Evolutionary conservation across 2,113 vertebrate genomes (phyloP), one percentile per base, ranked within the genome.

Genomic region (Hipposideros armiger): DNA sequence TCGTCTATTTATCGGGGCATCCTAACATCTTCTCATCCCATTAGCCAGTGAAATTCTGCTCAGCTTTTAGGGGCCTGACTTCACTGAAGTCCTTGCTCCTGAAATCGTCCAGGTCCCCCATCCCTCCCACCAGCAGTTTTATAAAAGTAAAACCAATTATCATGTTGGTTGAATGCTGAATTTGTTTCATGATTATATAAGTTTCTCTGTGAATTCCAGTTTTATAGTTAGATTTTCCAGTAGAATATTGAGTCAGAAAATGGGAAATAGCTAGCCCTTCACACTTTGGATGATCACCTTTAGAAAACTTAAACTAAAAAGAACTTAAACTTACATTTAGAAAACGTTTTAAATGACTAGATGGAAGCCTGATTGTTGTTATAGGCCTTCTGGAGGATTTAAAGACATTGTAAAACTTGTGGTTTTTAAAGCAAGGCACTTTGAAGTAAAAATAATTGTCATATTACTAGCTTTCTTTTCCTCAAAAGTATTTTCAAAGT

Each of bases 201-300:
- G 70, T 19, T 83, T 60, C 47, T 94, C 92, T 88, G 81, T 92
- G 50, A 95, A 94, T 91, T 95, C 66, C 84, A 90, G 11, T 60
- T 84, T 62, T 67, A 50, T 28, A 92, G 54, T 87, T 90, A 93
- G 60, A 77, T 97, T 92, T 97, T 96, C 97, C 95, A 95, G 56
- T 77, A 94, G 90, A 85, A 72, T 47, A 64, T 60, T 95, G 92
- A 96, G 62, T 94, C 88, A 95, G 87, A 96, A 96, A 80, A 62
- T 78, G 91, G 85, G 88, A 96, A 89, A 52, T 42, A 60, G 4
- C 47, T 52, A 93, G n/a, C n/a, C 30, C 58, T 86, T 94, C 30
- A 69, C 7, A 28, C 3, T 83, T 86, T 87, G 89, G n/a, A 66
- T 30, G 24, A 67, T 77, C 42, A 36, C 67, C 90, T 86, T 88